A percentile compares a stretch with the other conserved stretches of the same genome.
These are phyloP conservation scores for Eidolon helvum DNA, from an alignment of 2,113 vertebrate genomes.

Conservation along the genomic window DNA sequence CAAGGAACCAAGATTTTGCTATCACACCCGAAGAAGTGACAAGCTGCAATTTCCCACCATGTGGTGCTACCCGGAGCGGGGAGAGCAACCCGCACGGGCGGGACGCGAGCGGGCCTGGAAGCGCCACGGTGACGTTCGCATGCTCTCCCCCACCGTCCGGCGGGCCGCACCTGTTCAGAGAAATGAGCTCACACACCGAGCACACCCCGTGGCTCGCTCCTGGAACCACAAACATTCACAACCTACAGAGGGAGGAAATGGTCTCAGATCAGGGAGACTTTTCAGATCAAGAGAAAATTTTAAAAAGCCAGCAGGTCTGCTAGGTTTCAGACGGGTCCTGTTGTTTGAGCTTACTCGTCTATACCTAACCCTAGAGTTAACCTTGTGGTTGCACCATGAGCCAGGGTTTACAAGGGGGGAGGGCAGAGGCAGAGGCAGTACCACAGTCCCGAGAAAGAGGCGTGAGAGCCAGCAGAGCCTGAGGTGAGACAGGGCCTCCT, in stretches of 20 bases:
- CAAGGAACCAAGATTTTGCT: conserved; percentile 70
- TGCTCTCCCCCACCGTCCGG: not conserved
- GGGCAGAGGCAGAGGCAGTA: rapidly evolving
- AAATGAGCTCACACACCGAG: conserved; percentile 56
- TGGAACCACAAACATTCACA: conserved; percentile 36
- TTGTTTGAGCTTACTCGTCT: not conserved
- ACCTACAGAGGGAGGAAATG: not conserved
- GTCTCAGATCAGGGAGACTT: not conserved
- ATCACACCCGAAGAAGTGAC: conserved; percentile 77
- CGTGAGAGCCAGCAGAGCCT: rapidly evolving
- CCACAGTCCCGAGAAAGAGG: not conserved
- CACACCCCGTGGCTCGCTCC: conserved; percentile 61
- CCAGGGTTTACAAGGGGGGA: not conserved
- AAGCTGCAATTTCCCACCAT: conserved; percentile 77
- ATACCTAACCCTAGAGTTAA: not conserved
- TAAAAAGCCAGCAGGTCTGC: not conserved
- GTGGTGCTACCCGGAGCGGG: conserved; percentile 16
- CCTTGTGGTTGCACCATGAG: not conserved
- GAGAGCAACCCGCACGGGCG: not conserved
- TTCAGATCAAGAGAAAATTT: not conserved
- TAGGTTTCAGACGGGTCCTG: not conserved
- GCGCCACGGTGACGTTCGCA: conserved; percentile 10
- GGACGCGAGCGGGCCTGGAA: not conserved
- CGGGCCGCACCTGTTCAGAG: conserved; percentile 74
- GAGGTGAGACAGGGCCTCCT: too few species aligned